Base-by-base conservation (phyloP, 2,888 invertebrate species). In the Enchytraeus crypticus region DNA sequence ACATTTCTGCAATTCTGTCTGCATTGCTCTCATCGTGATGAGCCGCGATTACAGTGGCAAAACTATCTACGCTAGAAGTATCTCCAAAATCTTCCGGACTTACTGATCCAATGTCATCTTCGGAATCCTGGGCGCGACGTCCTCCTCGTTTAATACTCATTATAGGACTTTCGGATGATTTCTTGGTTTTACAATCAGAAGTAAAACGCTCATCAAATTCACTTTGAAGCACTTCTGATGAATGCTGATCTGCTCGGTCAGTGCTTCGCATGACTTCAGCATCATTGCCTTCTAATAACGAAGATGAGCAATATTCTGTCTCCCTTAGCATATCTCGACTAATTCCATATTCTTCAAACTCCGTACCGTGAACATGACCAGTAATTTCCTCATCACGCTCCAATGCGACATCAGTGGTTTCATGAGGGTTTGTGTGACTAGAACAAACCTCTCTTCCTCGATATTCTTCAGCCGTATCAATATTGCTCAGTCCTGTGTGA, bases 1-100 rank as follows among this genome's bases (percentile, higher is more conserved):
- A 77, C 72, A 73, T 71, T 54, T 73, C 76, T 5, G 78, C 72
- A n/a, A n/a, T n/a, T 55, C 85, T 84, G 57, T 85, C 85, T 51
- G 85, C 82, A 47, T 74, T 64, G 61, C 75, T 66, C 51, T 66
- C 80, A 53, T 62, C 80, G 51, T 69, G 69, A 53, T 74, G 70
- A 43, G 72, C 72, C 49, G 75, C 72, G 30, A 77, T 73, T 8
- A 77, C 78, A 34, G 77, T 77, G 43, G 76, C 75, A 72, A 77
- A 77, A 64, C 77, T 77, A 63, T 78, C 78, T 11, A 77, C 72
- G 71, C 76, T 76, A 2, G 77, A 77, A 5, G 74, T 71, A 57
- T 79, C 78, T 18, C 72, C 75, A 26, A 66, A 61, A 64, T 74
- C 73, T 63, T 74, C 74, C 14, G 61, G 63, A 55, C 61, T 65